Base-by-base conservation (phyloP, 1,140 invertebrate genomes). In the Aphidius gifuensis region DNA sequence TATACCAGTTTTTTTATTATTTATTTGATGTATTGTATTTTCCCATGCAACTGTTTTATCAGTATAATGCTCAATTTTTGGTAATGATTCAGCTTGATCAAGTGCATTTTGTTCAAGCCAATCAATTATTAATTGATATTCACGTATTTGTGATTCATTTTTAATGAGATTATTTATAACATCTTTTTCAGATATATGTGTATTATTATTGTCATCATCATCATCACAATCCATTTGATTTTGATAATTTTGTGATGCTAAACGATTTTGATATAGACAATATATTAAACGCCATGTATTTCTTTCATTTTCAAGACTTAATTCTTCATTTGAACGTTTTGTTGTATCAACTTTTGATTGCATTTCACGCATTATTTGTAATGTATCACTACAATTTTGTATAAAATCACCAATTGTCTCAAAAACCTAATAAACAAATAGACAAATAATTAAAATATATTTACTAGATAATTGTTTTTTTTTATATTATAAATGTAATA, bases 41-140 rank as follows among this genome's bases (percentile, higher is more conserved):
- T 96, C 93, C 93, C 93, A 96, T 56, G 88, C 87, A 32, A 92
- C 85, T 49, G 90, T 89, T 73, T 87, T 87, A 69, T 91, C 89
- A 6, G 88, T 85, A 71, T 89, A 92, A 72, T 88, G 85, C 67
- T 90, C 85, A 9, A 90, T 78, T 45, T 87, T 82, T 46, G 86
- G 85, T 49, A 84, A 83, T 53, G 82, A 83, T 59, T 85, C 84
- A 45, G 86, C 85, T 70, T 86, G 83, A 71, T 94, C 91, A 21
- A 86, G 78, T 11, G 90, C 88, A 78, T 89, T 92, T 56, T 87
- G 86, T 79, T 98, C 95, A 42, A 98, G 75, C 94, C 95, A 97
- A 77, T 97, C 94, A 21, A 97, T 88, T 43, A 98, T 87, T 51
- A 95, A 74, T 77, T 95, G 92, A 71, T 89, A 86, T 78, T 93